Evolutionary conservation across 2,888 invertebrate genomes (phyloP), one percentile per base, ranked within the genome.

Genomic region (Euclidia mi): DNA sequence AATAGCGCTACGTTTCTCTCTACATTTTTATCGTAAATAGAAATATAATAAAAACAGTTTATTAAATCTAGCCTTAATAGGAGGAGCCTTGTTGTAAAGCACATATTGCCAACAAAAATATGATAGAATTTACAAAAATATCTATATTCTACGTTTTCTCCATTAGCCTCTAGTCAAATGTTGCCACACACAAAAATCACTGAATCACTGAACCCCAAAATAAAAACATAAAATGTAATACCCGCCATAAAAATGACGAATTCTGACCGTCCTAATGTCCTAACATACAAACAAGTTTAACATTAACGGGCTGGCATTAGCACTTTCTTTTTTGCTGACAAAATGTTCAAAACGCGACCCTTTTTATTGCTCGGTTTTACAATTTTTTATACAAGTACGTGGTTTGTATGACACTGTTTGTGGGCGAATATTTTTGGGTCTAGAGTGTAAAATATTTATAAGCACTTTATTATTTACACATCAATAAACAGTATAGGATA

Each of bases 291-390:
- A 70, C 66, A 58, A 65, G 53, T 66, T 70, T 55, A 51, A 65
- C 60, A 66, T 56, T 65, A 65, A 75, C 49, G 57, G 47, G 37
- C 42, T 11, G 44, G 38, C 71, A 71, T 71, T 71, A 67, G 62
- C 56, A 62, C 49, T 60, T 61, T 65, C 34, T 67, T 58, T 72
- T 63, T 65, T 49, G 55, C 58, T 55, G 65, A 61, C 64, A 61
- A 72, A 68, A 65, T 72, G 53, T 65, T 43, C 53, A 46, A 56
- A 68, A 56, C 46, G 52, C 29, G 40, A 48, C 56, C 56, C 40
- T 52, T 68, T 59, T 68, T 68, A 71, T 56, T 59, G 58, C 40
- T 18, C 40, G 49, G 51, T 43, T 51, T 20, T 20, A 18, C 55
- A 51, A 46, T 55, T 55, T 58, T 51, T 48, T 55, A 55, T 51